A percentile compares a stretch with the other conserved stretches of the same genome.
Conservation (phyloP, 2,797 vertebrate genomes). For the Melanotaenia parkinsoni region DNA sequence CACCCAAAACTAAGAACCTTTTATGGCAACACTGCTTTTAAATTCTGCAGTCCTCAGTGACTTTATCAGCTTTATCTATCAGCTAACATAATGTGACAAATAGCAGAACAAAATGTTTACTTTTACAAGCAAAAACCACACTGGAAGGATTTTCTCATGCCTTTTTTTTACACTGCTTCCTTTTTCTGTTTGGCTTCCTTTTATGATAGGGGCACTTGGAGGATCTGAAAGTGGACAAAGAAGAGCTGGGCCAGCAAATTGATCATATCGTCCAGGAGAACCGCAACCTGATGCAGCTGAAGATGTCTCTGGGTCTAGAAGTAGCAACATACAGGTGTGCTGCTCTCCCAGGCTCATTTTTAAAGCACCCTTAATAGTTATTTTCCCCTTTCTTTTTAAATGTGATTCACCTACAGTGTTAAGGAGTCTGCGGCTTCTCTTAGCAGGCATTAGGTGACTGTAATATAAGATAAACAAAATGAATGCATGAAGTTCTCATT, state of each 20-base stretch:
- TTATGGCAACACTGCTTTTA: neutral
- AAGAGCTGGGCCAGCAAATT: constrained; percentile 82
- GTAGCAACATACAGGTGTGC: constrained; percentile 93
- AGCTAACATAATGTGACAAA: neutral
- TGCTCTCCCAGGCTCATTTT: too few species aligned
- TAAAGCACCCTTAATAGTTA: too few species aligned
- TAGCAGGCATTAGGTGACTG: too few species aligned
- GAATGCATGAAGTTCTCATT: too few species aligned
- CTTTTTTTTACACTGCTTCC: constrained; percentile 35
- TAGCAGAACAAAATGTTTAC: neutral
- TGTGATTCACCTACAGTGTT: too few species aligned
- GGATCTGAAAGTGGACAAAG: constrained; percentile 87
- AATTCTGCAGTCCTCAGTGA: neutral
- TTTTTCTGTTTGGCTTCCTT: constrained; percentile 52
- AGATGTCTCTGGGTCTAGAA: constrained; percentile 92
- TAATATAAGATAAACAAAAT: too few species aligned
- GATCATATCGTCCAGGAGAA: constrained; percentile 85
- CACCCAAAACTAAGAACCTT: neutral
- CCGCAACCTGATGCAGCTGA: constrained; percentile 87
- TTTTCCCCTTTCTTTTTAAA: too few species aligned
- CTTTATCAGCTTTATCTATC: neutral
- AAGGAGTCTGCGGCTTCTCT: too few species aligned
- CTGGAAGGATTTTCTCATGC: neutral
- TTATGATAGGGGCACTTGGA: constrained; percentile 85
- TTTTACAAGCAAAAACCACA: neutral